phyloP scores from a whole-genome alignment of 2,113 vertebrate genomes.

The Cyanoramphus novaezelandiae region DNA sequence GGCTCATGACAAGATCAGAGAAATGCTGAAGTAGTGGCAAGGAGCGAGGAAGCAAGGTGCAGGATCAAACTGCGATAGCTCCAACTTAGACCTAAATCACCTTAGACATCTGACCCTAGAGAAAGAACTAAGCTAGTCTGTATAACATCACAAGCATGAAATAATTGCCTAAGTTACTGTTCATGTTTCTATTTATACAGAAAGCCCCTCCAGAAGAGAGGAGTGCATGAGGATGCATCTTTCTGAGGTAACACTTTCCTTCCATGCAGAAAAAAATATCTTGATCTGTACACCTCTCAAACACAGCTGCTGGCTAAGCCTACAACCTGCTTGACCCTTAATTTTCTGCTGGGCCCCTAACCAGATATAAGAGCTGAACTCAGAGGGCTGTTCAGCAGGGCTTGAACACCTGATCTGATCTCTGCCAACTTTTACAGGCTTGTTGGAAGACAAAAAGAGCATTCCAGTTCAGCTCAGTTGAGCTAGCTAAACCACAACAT shows the following conservation, averaged over 20 bases:
- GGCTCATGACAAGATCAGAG: not conserved
- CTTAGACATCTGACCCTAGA: not conserved
- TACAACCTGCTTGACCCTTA: not conserved
- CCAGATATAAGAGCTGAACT: not conserved
- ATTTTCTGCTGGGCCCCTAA: not conserved
- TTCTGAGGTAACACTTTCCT: not conserved
- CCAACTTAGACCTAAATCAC: not conserved
- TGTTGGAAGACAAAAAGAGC: slow-evolving; percentile 28
- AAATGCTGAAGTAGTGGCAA: not conserved
- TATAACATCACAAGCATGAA: not conserved
- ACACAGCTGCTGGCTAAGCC: not conserved
- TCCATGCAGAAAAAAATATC: not conserved
- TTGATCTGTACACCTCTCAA: not conserved
- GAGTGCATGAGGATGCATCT: not conserved
- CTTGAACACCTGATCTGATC: slow-evolving; percentile 40
- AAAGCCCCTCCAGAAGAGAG: not conserved
- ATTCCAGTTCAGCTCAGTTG: slow-evolving; percentile 29
- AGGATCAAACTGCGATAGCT: not conserved
- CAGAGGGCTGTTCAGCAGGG: not conserved
- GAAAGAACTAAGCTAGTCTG: not conserved
- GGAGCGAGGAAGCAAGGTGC: not conserved
- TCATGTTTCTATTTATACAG: not conserved
- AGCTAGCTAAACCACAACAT: slow-evolving; percentile 30
- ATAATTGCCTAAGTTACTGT: not conserved
- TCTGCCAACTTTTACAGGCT: slow-evolving; percentile 18